phyloP scores from a whole-genome alignment of 2,888 invertebrate species.

The Nasonia oneida region DNA sequence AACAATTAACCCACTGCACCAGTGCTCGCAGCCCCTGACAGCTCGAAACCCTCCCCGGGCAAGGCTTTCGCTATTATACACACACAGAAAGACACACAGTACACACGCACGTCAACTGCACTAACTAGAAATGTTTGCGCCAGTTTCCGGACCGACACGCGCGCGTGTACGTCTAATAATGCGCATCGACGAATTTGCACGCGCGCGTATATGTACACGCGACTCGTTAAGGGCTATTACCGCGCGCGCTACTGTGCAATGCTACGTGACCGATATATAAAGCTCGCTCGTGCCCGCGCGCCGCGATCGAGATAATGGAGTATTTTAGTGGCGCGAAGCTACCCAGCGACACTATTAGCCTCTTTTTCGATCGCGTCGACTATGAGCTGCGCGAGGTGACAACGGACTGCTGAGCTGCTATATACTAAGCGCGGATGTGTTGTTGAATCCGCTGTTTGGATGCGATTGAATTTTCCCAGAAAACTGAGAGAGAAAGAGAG shows the following conservation, averaged over 20 bases:
- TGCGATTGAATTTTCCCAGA: not conserved
- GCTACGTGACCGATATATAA: slow-evolving; percentile 63
- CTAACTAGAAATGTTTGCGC: slow-evolving; percentile 64
- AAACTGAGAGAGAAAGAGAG: not conserved
- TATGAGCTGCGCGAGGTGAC: not conserved
- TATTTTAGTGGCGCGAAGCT: not conserved
- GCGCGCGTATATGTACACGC: slow-evolving; percentile 37
- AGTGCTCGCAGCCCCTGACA: not conserved
- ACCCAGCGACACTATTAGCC: slow-evolving; percentile 15
- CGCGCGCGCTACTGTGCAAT: slow-evolving; percentile 42
- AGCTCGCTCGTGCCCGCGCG: not conserved
- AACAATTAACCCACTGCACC: not conserved
- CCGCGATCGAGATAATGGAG: slow-evolving; percentile 31
- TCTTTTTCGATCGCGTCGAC: slow-evolving; percentile 16
- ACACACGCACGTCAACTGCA: slow-evolving; percentile 27
- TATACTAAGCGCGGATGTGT: not conserved
- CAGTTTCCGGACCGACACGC: slow-evolving; percentile 57
- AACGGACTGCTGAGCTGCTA: not conserved
- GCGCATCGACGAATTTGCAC: slow-evolving; percentile 57
- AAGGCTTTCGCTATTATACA: not conserved
- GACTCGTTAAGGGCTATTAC: slow-evolving; percentile 67
- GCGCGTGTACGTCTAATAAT: slow-evolving; percentile 64
- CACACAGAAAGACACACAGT: too few relatives aligned
- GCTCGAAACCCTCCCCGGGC: not conserved
- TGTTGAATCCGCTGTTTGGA: too few relatives aligned